phyloP scores from a whole-genome alignment of 92 coral and sea anemone genomes.

The Epizoanthus fatuus region DNA sequence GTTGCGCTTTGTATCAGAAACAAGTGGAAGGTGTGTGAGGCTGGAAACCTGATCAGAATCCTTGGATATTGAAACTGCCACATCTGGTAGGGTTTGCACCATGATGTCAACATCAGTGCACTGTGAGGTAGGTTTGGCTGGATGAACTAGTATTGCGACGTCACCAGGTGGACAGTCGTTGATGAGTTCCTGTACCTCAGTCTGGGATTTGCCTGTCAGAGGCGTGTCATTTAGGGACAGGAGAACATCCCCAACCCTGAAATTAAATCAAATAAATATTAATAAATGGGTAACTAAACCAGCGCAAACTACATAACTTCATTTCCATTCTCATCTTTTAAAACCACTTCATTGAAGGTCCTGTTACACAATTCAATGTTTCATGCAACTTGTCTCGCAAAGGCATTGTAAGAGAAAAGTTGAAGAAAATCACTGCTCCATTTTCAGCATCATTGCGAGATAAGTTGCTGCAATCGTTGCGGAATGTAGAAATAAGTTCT shows the following conservation, averaged over 20 bases:
- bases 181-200: conserved; percentile 75
- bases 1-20: background rate
- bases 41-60: background rate
- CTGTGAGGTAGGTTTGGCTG: conserved; percentile 26
- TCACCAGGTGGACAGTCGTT: conserved; percentile 86
- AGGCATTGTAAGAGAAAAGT: too few species aligned
- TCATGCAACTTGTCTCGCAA: too few species aligned
- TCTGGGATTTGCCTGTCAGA: conserved; percentile 65
- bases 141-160: conserved; percentile 79
- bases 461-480: too few species aligned
- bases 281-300: background rate
- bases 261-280: conserved; percentile 4
- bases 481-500: too few species aligned
- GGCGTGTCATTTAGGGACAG: conserved; percentile 76
- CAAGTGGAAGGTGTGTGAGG: background rate
- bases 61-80: background rate
- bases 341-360: too few species aligned
- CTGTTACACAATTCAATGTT: too few species aligned
- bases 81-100: background rate
- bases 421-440: too few species aligned
- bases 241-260: conserved; percentile 86
- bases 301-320: too few species aligned
- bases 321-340: too few species aligned
- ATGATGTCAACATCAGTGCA: background rate
- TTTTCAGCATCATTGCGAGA: too few species aligned